phyloP scores from a whole-genome alignment of 2,113 vertebrate genomes.

The Gavia stellata region DNA sequence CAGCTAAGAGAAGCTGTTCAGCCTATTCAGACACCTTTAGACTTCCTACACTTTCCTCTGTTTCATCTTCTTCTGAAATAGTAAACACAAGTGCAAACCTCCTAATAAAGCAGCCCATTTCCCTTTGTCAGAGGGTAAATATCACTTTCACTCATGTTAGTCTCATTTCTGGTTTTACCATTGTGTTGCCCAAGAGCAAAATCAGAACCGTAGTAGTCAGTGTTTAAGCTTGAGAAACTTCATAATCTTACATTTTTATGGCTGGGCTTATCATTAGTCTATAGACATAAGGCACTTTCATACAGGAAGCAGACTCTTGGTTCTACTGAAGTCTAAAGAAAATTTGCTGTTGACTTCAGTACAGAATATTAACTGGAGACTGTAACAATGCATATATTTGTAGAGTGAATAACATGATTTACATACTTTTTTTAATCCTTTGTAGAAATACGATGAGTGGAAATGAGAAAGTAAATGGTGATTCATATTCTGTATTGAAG shows the following conservation, averaged over 20 bases:
- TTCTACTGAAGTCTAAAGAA: neutral
- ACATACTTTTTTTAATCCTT: neutral
- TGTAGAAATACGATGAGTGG: neutral
- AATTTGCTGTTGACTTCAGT: neutral
- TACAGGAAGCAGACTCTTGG: neutral
- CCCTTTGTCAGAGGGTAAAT: neutral
- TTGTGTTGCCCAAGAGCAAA: neutral
- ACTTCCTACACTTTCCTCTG: neutral
- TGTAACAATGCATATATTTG: neutral
- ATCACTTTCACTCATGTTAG: neutral
- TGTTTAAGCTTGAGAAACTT: neutral
- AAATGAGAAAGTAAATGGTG: neutral
- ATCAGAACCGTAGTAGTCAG: neutral
- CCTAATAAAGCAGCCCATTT: neutral
- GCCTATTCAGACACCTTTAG: neutral
- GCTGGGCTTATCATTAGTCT: neutral
- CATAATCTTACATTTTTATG: neutral
- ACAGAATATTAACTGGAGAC: neutral
- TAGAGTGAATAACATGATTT: neutral
- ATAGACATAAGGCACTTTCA: neutral
- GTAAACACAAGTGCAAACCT: neutral
- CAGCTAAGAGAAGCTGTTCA: neutral
- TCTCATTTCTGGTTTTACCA: neutral
- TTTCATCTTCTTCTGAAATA: neutral
- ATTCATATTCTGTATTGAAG: neutral